Percentiles rank a stretch among this genome's conserved stretches.
Evolutionary conservation across 2,888 invertebrate species (phyloP).

Genomic region (Volucella zonaria): DNA sequence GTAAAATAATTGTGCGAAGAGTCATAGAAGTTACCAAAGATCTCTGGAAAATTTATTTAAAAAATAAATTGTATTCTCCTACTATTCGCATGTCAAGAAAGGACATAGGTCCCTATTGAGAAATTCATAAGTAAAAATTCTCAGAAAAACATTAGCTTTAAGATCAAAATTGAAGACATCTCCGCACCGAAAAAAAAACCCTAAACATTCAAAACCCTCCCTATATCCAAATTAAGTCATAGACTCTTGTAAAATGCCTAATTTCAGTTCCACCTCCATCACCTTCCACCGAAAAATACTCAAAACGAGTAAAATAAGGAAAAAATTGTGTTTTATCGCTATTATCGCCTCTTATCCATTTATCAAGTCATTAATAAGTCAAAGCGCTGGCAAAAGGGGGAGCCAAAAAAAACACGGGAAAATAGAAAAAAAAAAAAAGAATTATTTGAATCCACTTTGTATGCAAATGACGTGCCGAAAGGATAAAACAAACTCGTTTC

Average conservation of each 20-base stretch:
- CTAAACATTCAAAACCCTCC: too few species aligned
- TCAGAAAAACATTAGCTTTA: too few species aligned
- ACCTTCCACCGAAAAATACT: background rate
- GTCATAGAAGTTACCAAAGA: too few species aligned
- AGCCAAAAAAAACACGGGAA: background rate
- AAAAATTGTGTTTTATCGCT: constrained; percentile 44
- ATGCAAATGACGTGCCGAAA: constrained; percentile 74
- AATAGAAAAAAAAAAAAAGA: constrained; percentile 49
- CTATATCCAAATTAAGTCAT: too few species aligned
- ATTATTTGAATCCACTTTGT: constrained; percentile 74
- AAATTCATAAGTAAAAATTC: too few species aligned
- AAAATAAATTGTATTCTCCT: too few species aligned
- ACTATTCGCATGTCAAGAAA: too few species aligned
- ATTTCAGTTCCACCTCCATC: constrained; percentile 3
- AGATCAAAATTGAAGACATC: too few species aligned
- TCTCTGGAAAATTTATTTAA: too few species aligned
- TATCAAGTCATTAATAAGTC: constrained; percentile 72
- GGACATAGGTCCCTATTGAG: too few species aligned
- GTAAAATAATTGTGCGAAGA: too few species aligned
- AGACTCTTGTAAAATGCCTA: background rate
- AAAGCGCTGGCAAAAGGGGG: constrained; percentile 39
- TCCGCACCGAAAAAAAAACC: too few species aligned
- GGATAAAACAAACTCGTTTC: constrained; percentile 69
- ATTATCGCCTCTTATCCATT: constrained; percentile 66
- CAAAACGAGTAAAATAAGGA: background rate